phyloP scores from a whole-genome alignment of 2,888 invertebrate species.

The Ophonus ardosiacus region DNA sequence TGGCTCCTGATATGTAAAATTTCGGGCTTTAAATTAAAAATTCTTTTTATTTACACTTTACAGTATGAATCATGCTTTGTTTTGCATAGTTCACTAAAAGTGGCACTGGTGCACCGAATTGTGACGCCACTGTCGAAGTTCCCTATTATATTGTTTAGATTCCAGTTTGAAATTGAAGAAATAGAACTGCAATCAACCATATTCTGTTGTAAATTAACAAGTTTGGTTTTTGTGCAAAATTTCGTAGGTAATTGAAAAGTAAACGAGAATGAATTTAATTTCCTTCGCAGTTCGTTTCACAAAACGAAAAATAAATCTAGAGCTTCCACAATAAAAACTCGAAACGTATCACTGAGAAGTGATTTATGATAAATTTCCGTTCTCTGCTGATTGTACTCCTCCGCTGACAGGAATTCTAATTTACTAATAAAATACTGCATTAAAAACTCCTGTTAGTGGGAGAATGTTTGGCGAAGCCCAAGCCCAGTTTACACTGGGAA shows the following conservation, averaged over 20 bases:
- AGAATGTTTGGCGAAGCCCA: constrained; percentile 8
- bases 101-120: too few species aligned
- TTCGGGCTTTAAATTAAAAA: too few species aligned
- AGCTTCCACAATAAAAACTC: constrained; percentile 49
- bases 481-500: constrained; percentile 23
- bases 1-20: too few species aligned
- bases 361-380: constrained; percentile 53
- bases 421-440: constrained; percentile 57
- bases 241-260: constrained; percentile 43
- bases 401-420: constrained; percentile 39
- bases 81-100: too few species aligned
- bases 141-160: background rate
- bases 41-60: too few species aligned
- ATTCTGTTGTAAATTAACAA: constrained; percentile 36
- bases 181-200: constrained; percentile 30
- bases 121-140: too few species aligned
- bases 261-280: constrained; percentile 48
- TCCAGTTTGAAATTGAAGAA: background rate
- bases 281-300: constrained; percentile 44
- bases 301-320: constrained; percentile 49
- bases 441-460: constrained; percentile 19
- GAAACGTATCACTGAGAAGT: constrained; percentile 35
- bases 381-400: background rate
- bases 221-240: constrained; percentile 43
- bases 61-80: too few species aligned